Evolutionary conservation across 2,113 vertebrate species (phyloP).

Genomic region (Antennarius striatus): DNA sequence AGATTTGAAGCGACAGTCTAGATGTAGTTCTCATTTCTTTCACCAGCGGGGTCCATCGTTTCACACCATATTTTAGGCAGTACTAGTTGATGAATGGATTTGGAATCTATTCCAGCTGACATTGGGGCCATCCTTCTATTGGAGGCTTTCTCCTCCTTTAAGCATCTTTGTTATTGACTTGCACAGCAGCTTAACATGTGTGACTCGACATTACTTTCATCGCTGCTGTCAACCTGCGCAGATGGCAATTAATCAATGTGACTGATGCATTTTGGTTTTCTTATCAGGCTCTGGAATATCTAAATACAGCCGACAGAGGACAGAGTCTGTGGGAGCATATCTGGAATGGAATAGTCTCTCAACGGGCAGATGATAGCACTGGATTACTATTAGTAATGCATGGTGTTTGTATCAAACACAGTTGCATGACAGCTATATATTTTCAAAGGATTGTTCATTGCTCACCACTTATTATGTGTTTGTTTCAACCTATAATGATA

Average conservation of each 20-base stretch:
- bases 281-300: not conserved
- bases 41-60: too few species aligned
- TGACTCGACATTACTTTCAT: conserved; percentile 13
- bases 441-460: not conserved
- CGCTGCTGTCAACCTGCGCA: not conserved
- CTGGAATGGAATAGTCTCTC: conserved; percentile 9
- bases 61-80: too few species aligned
- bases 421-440: not conserved
- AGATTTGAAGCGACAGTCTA: too few species aligned
- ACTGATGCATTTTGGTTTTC: not conserved
- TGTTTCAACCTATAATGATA: not conserved
- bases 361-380: conserved; percentile 2
- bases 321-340: not conserved
- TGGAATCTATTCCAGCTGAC: too few species aligned
- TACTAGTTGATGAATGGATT: too few species aligned
- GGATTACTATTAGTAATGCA: not conserved
- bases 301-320: not conserved
- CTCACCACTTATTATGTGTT: not conserved
- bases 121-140: not conserved
- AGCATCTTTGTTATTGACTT: not conserved
- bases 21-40: too few species aligned
- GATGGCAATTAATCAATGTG: too few species aligned
- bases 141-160: not conserved
- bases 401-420: not conserved
- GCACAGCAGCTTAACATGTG: not conserved